These are phyloP conservation scores for Rambutsinella grinnellia DNA, from an alignment of 2,888 invertebrate genomes.

Conservation along the genomic window DNA sequence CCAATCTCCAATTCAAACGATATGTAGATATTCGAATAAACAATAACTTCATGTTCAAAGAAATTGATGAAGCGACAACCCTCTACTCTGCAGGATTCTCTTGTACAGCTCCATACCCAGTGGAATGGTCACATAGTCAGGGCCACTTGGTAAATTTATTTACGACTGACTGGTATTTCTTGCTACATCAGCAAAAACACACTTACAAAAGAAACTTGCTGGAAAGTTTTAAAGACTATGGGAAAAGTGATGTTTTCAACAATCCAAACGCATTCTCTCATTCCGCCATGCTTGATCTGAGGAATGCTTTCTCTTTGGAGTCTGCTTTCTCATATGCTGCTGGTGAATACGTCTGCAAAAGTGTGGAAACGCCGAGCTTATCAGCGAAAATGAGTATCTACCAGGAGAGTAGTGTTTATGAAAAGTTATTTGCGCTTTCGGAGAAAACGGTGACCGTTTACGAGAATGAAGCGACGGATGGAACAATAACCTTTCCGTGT, in stretches of 20 bases:
- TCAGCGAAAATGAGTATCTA: conserved; percentile 18
- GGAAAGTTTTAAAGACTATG: too few species aligned
- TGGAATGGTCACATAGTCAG: conserved; percentile 43
- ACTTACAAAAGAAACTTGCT: too few species aligned
- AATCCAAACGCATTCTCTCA: too few species aligned
- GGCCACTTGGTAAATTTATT: conserved; percentile 36
- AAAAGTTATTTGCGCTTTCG: conserved; percentile 24
- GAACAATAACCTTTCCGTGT: conserved; percentile 27
- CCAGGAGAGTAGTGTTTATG: conserved; percentile 24
- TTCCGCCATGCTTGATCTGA: too few species aligned
- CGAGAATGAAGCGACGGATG: neutral
- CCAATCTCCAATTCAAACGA: too few species aligned
- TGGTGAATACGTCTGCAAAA: conserved; percentile 36
- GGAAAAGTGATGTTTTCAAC: too few species aligned
- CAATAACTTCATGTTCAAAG: too few species aligned
- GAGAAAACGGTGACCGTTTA: conserved; percentile 35
- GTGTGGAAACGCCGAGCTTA: neutral
- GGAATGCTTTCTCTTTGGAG: too few species aligned
- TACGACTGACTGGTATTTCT: too few species aligned
- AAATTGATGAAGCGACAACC: too few species aligned
- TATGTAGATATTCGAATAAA: too few species aligned
- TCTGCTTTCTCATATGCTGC: conserved; percentile 17
- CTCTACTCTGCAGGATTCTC: conserved; percentile 15
- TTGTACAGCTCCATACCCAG: conserved; percentile 41
- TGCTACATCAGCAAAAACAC: too few species aligned